A percentile compares a stretch with the other conserved stretches of the same genome.
These are phyloP conservation scores for Lepus europaeus DNA, from an alignment of 2,113 vertebrate genomes.

Conservation along the genomic window DNA sequence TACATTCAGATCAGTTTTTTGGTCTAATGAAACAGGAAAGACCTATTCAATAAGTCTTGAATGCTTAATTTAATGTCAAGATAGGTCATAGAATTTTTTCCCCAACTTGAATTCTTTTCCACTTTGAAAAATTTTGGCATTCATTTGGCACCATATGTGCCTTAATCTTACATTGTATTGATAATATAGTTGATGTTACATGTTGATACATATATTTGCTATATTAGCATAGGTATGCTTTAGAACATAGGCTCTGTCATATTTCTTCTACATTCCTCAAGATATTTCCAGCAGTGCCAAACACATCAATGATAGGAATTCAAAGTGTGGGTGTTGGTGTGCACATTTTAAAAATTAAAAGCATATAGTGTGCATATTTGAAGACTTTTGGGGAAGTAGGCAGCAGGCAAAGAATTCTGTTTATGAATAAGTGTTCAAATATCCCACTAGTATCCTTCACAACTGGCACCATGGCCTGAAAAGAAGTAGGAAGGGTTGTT, in stretches of 20 bases:
- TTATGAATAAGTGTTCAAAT: neutral
- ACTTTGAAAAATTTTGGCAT: neutral
- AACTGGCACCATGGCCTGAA: neutral
- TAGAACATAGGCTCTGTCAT: neutral
- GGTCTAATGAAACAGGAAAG: neutral
- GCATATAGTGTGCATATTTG: neutral
- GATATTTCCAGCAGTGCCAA: neutral
- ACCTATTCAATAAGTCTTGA: constrained; percentile 37
- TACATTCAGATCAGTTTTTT: neutral
- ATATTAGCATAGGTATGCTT: neutral
- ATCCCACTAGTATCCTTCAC: neutral
- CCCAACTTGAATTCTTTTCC: neutral
- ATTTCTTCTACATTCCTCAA: neutral
- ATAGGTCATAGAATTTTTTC: constrained; percentile 12
- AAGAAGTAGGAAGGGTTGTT: neutral
- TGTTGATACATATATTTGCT: neutral
- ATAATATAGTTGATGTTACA: neutral
- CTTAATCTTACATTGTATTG: neutral
- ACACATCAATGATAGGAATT: neutral
- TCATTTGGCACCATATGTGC: neutral
- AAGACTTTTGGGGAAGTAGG: neutral
- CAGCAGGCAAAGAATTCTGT: neutral
- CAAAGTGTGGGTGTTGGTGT: neutral
- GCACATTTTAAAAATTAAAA: neutral
- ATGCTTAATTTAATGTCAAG: neutral